A percentile compares a stretch with the other conserved stretches of the same genome.
These are phyloP conservation scores for Drosophila takahashii DNA, from an alignment of 1,140 invertebrate species.

Conservation along the genomic window DNA sequence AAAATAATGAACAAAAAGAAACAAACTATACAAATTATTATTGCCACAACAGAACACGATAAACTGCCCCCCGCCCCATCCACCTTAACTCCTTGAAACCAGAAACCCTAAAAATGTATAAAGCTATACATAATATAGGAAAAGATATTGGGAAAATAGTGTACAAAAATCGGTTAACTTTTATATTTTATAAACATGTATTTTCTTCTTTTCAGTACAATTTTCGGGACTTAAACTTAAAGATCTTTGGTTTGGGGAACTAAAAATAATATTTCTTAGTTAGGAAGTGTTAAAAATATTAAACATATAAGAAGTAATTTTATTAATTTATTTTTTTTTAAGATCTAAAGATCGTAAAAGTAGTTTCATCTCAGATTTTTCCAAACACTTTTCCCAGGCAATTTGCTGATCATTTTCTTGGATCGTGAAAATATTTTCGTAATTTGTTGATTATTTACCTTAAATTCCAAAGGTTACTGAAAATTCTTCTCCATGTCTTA, in stretches of 20 bases:
- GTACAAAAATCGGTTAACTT: conserved; percentile 15
- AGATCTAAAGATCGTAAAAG: too few species aligned
- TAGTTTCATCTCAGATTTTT: too few species aligned
- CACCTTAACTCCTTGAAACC: background rate
- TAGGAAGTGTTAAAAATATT: background rate
- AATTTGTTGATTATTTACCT: background rate
- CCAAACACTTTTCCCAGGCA: background rate
- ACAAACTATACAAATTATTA: conserved; percentile 55
- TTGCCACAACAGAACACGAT: conserved; percentile 44
- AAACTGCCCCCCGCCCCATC: background rate
- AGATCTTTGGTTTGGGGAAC: background rate
- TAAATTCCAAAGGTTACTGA: conserved; percentile 14
- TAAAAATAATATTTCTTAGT: background rate
- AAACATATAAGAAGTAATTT: background rate
- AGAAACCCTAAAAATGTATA: background rate
- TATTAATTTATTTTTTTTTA: background rate
- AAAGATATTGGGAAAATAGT: conserved; percentile 3
- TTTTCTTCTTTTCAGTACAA: conserved; percentile 3
- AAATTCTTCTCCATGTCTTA: conserved; percentile 2
- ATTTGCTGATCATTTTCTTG: background rate
- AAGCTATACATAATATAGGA: conserved; percentile 18
- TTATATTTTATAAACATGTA: conserved; percentile 1
- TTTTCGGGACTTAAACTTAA: background rate
- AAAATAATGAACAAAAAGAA: conserved; percentile 73
- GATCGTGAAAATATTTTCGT: background rate